Base-by-base conservation (phyloP, 2,113 vertebrate species). In the Hemiscyllium ocellatum region DNA sequence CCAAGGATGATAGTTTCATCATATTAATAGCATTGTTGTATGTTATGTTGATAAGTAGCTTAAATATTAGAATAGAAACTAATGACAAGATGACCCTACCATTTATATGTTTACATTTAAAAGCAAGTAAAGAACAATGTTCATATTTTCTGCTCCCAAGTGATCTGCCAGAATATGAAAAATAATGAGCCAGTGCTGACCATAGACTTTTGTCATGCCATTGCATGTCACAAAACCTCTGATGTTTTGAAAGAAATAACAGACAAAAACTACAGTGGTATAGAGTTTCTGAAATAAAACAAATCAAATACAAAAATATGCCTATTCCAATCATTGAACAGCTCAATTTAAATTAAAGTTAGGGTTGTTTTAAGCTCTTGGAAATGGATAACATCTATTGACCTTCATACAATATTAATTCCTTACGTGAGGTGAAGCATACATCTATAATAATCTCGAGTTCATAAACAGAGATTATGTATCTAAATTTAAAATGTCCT, bases 331-430 rank as follows among this genome's bases (percentile, higher is more conserved):
- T 66, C 8, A 17, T 93, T 93, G 89, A 22, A 37, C 89, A 66
- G 29, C n/a, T 93, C 61, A 93, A 65, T 93, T 93, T 93, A 93
- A 66, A 68, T 93, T 93, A 93, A 66, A 93, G 89, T 42, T 93
- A 93, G 89, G n/a, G 33, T 61, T 66, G 61, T 68, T 22, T n/a
- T 66, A 93, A 93, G 68, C 33, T 65, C 89, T 93, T 33, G n/a
- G 37, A 93, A 93, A 93, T 93, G 89, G 89, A 66, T 93, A 66
- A 19, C 65, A 68, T 37, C 89, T 93, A 68, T 93, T 66, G 89
- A 93, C 89, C 89, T 93, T 93, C 89, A 66, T 93, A 20, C 89
- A 93, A 93, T 93, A 93, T 93, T 93, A 93, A 68, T 93, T 93
- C 61, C 61, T 93, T 37, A 66, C 22, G 61, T 42, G 89, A 93